Base-by-base conservation (phyloP, 2,113 vertebrate species). In the Sialia sialis region DNA sequence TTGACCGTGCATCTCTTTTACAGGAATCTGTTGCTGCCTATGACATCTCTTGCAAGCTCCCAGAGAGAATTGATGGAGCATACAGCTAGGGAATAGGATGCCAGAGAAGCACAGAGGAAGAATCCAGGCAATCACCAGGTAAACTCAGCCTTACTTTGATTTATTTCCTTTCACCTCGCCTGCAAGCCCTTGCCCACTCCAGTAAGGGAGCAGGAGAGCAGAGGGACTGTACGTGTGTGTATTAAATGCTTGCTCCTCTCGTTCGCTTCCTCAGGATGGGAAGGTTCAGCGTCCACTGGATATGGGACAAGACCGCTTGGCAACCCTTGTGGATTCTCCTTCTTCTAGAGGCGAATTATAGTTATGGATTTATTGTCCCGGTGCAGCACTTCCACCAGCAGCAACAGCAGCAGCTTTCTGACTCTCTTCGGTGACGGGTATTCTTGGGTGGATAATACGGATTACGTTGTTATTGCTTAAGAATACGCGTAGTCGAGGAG, bases 401-500 rank as follows among this genome's bases (percentile, higher is more conserved):
- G 55, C 92, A 67, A 25, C 96, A 80, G 70, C 97, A 96, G 68
- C 97, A 95, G 97, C 98, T 97, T 95, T 98, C 98, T 98, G 99
- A 98, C 99, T 99, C 99, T 99, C 99, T 99, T 99, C 99, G 99
- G 99, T 99, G 99, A 99, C 99, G 99, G 99, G 99, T 99, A 99
- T 99, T 99, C 99, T 99, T 99, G 99, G 99, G 99, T 99, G 99
- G 99, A 99, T 99, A 99, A 99, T 99, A 99, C 99, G 99, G 99
- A 99, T 99, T 99, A 99, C 99, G 99, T 99, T 99, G 99, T 99
- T 99, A 99, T 99, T 99, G 99, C 99, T 99, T 99, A 99, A 99
- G 99, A 99, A 99, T 99, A 99, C 99, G 99, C 99, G 99, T 99
- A 99, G 99, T 99, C 99, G 99, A 99, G 99, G 99, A 99, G 99